Percentiles rank a stretch among this genome's conserved stretches.
Evolutionary conservation across 1,140 invertebrate species (phyloP).

Genomic region (Drosophila parabipectinata): DNA sequence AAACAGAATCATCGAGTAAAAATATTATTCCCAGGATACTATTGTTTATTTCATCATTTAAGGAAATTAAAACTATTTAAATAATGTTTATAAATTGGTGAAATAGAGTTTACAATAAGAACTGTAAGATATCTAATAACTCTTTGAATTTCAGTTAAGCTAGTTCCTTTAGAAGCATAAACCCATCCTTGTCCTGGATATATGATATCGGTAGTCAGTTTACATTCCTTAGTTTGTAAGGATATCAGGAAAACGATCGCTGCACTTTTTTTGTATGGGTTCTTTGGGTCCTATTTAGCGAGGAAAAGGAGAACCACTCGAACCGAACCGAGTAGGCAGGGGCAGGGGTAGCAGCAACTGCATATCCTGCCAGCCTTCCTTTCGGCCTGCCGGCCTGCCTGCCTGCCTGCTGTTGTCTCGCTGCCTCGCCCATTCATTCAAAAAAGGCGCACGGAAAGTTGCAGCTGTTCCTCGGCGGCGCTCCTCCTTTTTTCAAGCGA

Average conservation of each 20-base stretch:
- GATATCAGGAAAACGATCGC: conserved; percentile 46
- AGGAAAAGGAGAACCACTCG: conserved; percentile 27
- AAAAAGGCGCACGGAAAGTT: conserved; percentile 70
- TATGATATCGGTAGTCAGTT: conserved; percentile 21
- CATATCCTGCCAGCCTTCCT: conserved; percentile 72
- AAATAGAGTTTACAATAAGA: neutral
- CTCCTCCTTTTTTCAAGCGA: conserved; percentile 33
- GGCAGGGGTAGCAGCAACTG: conserved; percentile 31
- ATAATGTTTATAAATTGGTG: too few relatives aligned
- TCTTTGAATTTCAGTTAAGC: neutral
- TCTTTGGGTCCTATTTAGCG: conserved; percentile 15
- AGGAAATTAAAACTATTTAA: neutral
- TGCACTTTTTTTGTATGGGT: conserved; percentile 51
- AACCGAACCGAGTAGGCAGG: conserved; percentile 6
- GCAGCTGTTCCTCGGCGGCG: conserved; percentile 59
- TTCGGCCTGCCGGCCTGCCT: conserved; percentile 25
- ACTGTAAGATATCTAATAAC: neutral
- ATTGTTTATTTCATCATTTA: neutral
- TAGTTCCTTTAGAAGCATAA: too few relatives aligned
- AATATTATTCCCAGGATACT: too few relatives aligned
- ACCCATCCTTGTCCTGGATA: neutral
- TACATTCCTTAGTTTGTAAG: conserved; percentile 27
- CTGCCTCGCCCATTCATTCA: conserved; percentile 56
- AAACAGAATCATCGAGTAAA: too few relatives aligned
- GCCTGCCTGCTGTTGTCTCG: conserved; percentile 37